Base-by-base conservation (phyloP, 2,888 invertebrate species). In the Gasteruption jaculator region DNA sequence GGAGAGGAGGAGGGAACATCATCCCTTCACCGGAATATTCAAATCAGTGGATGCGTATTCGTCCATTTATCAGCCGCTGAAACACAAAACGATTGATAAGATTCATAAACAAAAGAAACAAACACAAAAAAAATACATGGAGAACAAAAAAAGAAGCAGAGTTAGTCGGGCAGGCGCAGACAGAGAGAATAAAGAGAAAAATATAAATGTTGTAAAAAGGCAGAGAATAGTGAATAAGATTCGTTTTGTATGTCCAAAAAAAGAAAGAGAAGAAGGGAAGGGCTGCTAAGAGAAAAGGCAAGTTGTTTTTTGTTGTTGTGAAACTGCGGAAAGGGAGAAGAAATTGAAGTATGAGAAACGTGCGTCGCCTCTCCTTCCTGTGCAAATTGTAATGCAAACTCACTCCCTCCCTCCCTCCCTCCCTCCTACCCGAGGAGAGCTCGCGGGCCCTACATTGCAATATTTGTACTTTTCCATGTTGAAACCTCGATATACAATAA, bases 391-490 rank as follows among this genome's bases (percentile, higher is more conserved):
- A 46, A 50, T 14, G 31, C 39, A 43, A 40, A 39, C 43, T 43
- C 29, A 48, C 48, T 50, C 49, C 51, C 50, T 57, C 54, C 57
- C 57, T 64, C 61, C 64, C 63, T 59, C 67, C 61, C 63, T 65
- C 65, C 67, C 67, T 63, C 67, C 67, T 61, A 61, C 64, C 63
- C 63, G 63, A 66, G 63, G 63, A 68, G 63, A 69, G 65, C 67
- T 70, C 67, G 61, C 64, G 65, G 65, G 68, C 69, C 68, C 69
- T 66, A 69, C 64, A 69, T 65, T 69, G 70, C 69, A 70, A 69
- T 69, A 70, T 70, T 70, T 70, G 69, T 70, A 70, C 69, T 70
- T 70, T 70, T 70, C 69, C 69, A 69, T 70, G 68, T 70, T 70
- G 68, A 70, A 69, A 70, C 66, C 68, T 68, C 69, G 68, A 70